Evolutionary conservation across 1,140 invertebrate genomes (phyloP).

Genomic region (Physella acuta): DNA sequence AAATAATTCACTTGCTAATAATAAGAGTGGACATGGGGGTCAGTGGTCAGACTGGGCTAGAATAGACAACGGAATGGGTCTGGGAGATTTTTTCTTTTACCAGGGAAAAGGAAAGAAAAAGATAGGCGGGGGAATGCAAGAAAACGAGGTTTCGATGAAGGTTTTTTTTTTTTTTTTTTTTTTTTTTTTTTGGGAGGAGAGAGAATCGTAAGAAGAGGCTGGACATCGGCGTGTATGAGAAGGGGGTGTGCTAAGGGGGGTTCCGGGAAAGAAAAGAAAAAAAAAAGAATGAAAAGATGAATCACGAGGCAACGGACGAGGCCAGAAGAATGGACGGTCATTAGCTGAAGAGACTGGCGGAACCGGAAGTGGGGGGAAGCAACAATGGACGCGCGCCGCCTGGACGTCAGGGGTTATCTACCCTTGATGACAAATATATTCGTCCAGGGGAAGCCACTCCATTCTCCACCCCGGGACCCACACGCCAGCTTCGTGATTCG

Average conservation of each 20-base stretch:
- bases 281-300: too few species aligned
- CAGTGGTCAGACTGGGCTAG: not conserved
- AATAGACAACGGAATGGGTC: not conserved
- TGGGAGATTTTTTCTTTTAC: too few species aligned
- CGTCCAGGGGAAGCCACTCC: not conserved
- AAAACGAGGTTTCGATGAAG: not conserved
- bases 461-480: not conserved
- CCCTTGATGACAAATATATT: slow-evolving; percentile 18
- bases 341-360: slow-evolving; percentile 16
- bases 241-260: not conserved
- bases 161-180: too few species aligned
- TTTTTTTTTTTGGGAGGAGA: too few species aligned
- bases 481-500: too few species aligned
- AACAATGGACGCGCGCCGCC: slow-evolving; percentile 16
- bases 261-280: not conserved
- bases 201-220: too few species aligned
- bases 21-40: not conserved
- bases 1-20: not conserved
- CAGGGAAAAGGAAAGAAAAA: slow-evolving; percentile 1
- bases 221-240: not conserved
- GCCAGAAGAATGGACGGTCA: slow-evolving; percentile 18
- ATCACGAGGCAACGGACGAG: slow-evolving; percentile 1
- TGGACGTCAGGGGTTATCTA: slow-evolving; percentile 21
- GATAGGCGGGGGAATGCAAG: not conserved
- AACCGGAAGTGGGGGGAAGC: slow-evolving; percentile 17